phyloP scores from a whole-genome alignment of 1,140 invertebrate genomes.

The Cyclargus thomasi region DNA sequence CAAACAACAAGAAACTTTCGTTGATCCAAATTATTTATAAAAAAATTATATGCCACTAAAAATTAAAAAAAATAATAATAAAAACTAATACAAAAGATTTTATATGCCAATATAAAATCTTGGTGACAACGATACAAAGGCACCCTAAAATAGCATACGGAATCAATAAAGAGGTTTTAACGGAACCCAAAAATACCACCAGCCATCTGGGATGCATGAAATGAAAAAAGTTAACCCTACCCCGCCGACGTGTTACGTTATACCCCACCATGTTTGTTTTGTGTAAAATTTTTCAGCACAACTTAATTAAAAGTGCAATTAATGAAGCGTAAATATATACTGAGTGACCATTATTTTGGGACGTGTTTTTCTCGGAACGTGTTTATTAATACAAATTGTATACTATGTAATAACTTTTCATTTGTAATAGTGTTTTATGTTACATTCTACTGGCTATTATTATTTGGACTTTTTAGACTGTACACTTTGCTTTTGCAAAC shows the following conservation, averaged over 20 bases:
- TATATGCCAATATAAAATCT: too few species aligned
- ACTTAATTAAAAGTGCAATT: constrained; percentile 12
- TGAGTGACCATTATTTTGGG: not conserved
- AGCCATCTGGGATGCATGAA: not conserved
- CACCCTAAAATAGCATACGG: not conserved
- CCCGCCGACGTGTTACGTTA: not conserved
- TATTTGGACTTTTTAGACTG: too few species aligned
- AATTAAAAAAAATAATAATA: too few species aligned
- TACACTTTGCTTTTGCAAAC: too few species aligned
- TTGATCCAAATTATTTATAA: too few species aligned
- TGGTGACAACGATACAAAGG: too few species aligned
- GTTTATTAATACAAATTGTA: constrained; percentile 12
- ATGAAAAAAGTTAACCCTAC: not conserved
- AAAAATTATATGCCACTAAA: too few species aligned
- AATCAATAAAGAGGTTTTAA: not conserved
- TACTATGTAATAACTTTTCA: constrained; percentile 2
- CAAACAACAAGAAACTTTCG: too few species aligned
- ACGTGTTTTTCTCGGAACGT: constrained; percentile 10
- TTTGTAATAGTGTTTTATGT: constrained; percentile 6
- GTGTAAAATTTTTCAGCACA: constrained; percentile 4
- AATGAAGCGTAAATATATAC: constrained; percentile 9
- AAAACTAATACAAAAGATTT: too few species aligned
- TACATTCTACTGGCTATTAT: not conserved
- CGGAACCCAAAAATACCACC: not conserved
- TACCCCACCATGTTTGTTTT: constrained; percentile 2